These are phyloP conservation scores for Diachasma alloeum DNA, from an alignment of 1,140 invertebrate genomes.

Conservation along the genomic window DNA sequence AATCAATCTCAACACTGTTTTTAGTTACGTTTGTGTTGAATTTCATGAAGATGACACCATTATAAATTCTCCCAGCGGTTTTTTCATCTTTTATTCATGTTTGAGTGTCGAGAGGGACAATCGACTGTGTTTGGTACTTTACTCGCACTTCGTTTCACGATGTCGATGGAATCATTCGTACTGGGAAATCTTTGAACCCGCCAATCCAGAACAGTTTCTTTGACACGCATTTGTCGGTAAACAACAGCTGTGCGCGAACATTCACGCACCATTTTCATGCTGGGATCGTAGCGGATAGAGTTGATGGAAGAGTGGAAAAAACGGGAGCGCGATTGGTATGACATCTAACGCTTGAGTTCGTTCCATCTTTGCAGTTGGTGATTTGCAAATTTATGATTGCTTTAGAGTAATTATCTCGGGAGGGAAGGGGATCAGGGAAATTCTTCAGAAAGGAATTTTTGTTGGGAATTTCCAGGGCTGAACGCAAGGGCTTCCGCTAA, in stretches of 20 bases:
- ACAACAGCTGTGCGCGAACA: constrained; percentile 57
- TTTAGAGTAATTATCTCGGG: too few relatives aligned
- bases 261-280: constrained; percentile 50
- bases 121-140: background rate
- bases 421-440: too few relatives aligned
- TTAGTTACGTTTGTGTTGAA: background rate
- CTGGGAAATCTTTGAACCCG: background rate
- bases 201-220: constrained; percentile 25
- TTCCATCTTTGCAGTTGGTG: too few relatives aligned
- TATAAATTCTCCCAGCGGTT: background rate
- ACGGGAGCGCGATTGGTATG: too few relatives aligned
- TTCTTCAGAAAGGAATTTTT: too few relatives aligned
- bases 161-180: background rate
- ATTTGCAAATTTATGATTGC: too few relatives aligned
- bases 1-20: background rate
- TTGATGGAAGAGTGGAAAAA: too few relatives aligned
- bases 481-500: too few relatives aligned
- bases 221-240: constrained; percentile 55
- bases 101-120: background rate
- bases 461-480: too few relatives aligned
- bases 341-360: too few relatives aligned
- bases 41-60: background rate
- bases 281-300: background rate
- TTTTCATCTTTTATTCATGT: background rate
- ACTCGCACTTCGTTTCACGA: background rate